These are phyloP conservation scores for Drosophila ficusphila DNA, from an alignment of 1,140 invertebrate genomes.

Conservation along the genomic window DNA sequence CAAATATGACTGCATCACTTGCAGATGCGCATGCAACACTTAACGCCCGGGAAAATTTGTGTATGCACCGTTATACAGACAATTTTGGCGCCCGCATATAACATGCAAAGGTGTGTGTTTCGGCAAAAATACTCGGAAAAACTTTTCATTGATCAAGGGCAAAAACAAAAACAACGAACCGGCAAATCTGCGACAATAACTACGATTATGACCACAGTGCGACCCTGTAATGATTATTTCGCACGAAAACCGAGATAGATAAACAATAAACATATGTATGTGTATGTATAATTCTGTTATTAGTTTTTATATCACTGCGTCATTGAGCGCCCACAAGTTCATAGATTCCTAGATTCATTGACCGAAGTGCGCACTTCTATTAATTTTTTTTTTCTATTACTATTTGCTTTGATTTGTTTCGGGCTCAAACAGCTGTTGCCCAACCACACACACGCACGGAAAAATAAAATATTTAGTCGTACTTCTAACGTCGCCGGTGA, in stretches of 20 bases:
- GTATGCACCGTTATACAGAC: slow-evolving; percentile 44
- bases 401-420: not conserved
- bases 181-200: not conserved
- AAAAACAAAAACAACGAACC: slow-evolving; percentile 4
- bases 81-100: slow-evolving; percentile 9
- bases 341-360: slow-evolving; percentile 6
- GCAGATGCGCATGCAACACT: slow-evolving; percentile 33
- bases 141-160: slow-evolving; percentile 1
- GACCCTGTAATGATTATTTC: slow-evolving; percentile 21
- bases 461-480: not conserved
- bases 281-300: not conserved
- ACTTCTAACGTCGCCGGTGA: slow-evolving; percentile 34
- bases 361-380: not conserved
- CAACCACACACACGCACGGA: slow-evolving; percentile 1
- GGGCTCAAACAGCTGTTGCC: slow-evolving; percentile 15
- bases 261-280: slow-evolving; percentile 3
- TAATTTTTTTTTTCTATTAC: not conserved
- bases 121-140: not conserved
- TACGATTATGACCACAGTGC: slow-evolving; percentile 20
- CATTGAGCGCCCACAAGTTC: slow-evolving; percentile 12
- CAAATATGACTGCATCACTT: slow-evolving; percentile 11
- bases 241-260: not conserved
- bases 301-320: slow-evolving; percentile 29
- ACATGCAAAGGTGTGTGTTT: not conserved
- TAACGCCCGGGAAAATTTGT: slow-evolving; percentile 27